Percentiles rank a stretch among this genome's conserved stretches.
Conservation (phyloP, 2,113 vertebrate genomes). For the Micronycteris hirsuta region DNA sequence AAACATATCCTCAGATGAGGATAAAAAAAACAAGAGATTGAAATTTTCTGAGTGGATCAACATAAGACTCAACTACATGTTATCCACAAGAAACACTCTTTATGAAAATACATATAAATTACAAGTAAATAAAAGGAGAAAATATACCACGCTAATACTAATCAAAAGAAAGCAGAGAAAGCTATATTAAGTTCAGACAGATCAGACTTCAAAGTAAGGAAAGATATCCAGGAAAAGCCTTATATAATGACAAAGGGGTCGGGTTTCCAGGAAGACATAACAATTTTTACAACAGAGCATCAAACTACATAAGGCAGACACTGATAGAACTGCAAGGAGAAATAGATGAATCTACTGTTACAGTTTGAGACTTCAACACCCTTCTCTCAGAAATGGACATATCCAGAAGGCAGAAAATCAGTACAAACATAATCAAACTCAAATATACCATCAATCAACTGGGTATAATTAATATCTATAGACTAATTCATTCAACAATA, state of each 20-base stretch:
- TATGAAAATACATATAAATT: not conserved
- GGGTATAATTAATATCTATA: not conserved
- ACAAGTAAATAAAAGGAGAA: not conserved
- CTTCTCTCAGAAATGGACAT: not conserved
- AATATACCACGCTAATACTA: not conserved
- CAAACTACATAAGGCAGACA: not conserved
- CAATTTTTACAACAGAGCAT: not conserved
- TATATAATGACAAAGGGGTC: not conserved
- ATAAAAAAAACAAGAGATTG: too few relatives aligned
- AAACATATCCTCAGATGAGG: too few relatives aligned
- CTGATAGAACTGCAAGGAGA: not conserved
- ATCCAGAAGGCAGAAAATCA: not conserved
- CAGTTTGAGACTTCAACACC: not conserved
- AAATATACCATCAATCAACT: not conserved
- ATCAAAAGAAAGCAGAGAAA: not conserved
- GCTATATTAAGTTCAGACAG: not conserved
- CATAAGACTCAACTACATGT: not conserved
- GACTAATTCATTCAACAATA: not conserved
- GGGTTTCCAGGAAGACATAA: not conserved
- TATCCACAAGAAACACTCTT: not conserved
- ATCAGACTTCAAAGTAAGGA: not conserved
- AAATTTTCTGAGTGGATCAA: not conserved
- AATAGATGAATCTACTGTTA: not conserved
- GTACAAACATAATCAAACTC: not conserved
- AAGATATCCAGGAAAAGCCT: not conserved